A percentile compares a stretch with the other conserved stretches of the same genome.
Conservation (phyloP, 2,113 vertebrate species). For the Lophura nycthemera region DNA sequence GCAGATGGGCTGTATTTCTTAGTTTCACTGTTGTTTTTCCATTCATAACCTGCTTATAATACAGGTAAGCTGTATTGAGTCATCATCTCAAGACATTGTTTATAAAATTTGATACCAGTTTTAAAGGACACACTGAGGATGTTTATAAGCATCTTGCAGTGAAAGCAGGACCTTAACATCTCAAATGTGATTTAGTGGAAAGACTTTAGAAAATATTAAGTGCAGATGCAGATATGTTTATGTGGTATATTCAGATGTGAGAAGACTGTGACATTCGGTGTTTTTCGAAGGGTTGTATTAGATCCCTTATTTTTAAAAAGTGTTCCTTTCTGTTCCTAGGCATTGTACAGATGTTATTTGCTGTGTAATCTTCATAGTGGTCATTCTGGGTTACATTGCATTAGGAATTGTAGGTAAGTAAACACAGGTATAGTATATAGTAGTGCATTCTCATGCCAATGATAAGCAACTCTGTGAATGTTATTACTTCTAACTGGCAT, state of each 20-base stretch:
- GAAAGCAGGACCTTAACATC: not conserved
- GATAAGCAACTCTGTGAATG: not conserved
- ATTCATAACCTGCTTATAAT: not conserved
- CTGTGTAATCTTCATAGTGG: constrained; percentile 90
- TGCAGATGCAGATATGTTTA: not conserved
- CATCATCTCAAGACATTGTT: not conserved
- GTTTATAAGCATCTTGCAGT: not conserved
- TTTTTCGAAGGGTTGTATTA: not conserved
- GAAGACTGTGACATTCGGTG: not conserved
- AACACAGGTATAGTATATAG: not conserved
- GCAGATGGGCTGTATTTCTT: not conserved
- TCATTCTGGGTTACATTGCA: constrained; percentile 91
- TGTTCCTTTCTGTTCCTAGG: constrained; percentile 78
- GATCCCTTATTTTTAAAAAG: not conserved
- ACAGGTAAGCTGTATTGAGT: not conserved
- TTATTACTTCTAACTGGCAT: not conserved
- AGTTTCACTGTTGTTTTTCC: not conserved
- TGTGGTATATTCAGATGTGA: not conserved
- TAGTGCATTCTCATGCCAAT: not conserved
- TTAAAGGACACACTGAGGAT: not conserved
- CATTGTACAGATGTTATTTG: constrained; percentile 91
- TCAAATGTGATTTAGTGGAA: not conserved
- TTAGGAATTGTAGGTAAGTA: constrained; percentile 95
- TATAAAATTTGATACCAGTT: not conserved
- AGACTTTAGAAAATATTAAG: not conserved